Base-by-base conservation (phyloP, 2,888 invertebrate genomes). In the Gymnosoma rotundatum region DNA sequence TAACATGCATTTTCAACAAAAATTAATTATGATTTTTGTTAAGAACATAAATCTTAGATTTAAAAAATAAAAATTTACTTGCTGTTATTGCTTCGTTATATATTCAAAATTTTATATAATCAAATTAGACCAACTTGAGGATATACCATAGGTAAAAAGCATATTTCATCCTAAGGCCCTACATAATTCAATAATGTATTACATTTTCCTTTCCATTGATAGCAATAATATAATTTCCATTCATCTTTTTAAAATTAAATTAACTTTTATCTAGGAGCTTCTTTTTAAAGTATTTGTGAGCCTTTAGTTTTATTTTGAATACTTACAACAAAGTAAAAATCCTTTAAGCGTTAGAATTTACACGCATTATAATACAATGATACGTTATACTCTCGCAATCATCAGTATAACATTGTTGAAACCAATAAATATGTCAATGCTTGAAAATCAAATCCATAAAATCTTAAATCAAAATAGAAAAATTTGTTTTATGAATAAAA, bases 391-490 rank as follows among this genome's bases (percentile, higher is more conserved):
- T 50, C 54, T 16, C 20, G 16, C 32, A 54, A 56, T 42, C 12
- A 58, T 48, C 18, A 56, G 64, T 20, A 70, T 64, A 66, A 70
- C n/a, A 70, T 75, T 75, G 61, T 58, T 54, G 25, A 52, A 63
- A 50, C 69, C 74, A 79, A 79, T 83, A 75, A 78, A 83, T 60
- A 63, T 42, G 42, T 48, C 48, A 69, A 50, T 56, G 60, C 73
- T 58, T 36, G n/a, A 32, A 58, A 56, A 16, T n/a, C n/a, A 2
- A 12, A 9, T 0, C 12, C 36, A 25, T 45, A 21, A 2, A 14
- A 58, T 25, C 50, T 67, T 48, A 61, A 67, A 76, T 56, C 3
- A 74, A 63, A 18, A n/a, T 45, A n/a, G n/a, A 48, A 16, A 58
- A 60, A 64, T 60, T 18, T 42, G 52, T 54, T 21, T 42, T 70